phyloP scores from a whole-genome alignment of 2,113 vertebrate genomes.

The Larimichthys polyactis region DNA sequence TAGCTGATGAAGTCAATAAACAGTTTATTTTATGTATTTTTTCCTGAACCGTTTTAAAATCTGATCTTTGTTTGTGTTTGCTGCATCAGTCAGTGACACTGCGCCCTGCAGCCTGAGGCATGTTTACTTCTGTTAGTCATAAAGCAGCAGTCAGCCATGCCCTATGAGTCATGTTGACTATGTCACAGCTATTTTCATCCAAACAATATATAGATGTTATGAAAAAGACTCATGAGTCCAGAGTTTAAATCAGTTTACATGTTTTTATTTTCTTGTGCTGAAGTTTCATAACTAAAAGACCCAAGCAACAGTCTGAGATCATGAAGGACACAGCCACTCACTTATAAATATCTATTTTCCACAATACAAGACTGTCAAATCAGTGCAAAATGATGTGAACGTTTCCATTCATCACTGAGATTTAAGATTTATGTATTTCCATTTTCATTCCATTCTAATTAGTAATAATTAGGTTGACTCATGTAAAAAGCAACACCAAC shows the following conservation, averaged over 20 bases:
- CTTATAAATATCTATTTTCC: neutral
- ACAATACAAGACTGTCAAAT: neutral
- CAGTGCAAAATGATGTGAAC: neutral
- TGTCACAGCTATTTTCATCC: constrained; percentile 23
- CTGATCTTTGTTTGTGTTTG: neutral
- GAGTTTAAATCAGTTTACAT: too few relatives aligned
- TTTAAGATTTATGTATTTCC: too few relatives aligned
- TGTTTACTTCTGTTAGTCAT: constrained; percentile 29
- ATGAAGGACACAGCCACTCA: neutral
- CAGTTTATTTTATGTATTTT: neutral
- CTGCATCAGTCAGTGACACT: neutral
- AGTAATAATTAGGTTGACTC: too few relatives aligned
- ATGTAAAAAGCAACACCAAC: too few relatives aligned
- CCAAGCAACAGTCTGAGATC: neutral
- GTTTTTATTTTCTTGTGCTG: too few relatives aligned
- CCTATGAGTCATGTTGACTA: constrained; percentile 25
- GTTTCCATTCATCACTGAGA: too few relatives aligned
- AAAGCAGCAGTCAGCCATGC: constrained; percentile 6
- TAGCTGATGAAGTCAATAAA: neutral
- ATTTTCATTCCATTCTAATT: too few relatives aligned
- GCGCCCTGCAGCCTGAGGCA: neutral
- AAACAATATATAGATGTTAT: neutral
- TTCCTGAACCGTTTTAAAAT: neutral
- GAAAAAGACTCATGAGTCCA: neutral
- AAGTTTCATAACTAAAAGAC: neutral